Evolutionary conservation across 2,797 vertebrate species (phyloP).

Genomic region (Sciurus vulgaris): DNA sequence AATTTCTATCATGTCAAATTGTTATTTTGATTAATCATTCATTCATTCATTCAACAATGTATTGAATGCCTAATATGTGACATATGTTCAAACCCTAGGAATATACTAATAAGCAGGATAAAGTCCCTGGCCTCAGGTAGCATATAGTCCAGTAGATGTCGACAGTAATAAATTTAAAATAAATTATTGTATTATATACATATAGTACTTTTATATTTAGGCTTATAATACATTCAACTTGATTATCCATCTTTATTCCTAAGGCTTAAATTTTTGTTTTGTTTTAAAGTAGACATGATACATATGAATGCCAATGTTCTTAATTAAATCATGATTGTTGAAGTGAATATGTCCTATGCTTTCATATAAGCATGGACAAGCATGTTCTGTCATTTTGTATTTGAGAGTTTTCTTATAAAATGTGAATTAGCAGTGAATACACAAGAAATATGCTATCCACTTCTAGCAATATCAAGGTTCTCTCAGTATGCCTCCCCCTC

Average conservation of each 20-base stretch:
- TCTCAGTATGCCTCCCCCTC: background rate
- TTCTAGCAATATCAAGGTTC: background rate
- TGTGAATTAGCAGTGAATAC: background rate
- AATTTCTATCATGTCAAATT: background rate
- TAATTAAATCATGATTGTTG: constrained; percentile 29
- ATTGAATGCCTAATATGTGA: background rate
- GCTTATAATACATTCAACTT: background rate
- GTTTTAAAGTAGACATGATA: background rate
- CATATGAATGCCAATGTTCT: background rate
- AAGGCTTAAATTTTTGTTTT: constrained; percentile 30
- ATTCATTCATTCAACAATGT: background rate
- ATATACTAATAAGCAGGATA: background rate
- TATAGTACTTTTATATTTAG: background rate
- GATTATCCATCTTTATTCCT: background rate
- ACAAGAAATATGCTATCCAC: background rate
- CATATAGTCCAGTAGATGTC: background rate
- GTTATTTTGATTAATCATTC: background rate
- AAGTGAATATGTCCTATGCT: constrained; percentile 24
- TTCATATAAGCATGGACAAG: constrained; percentile 28
- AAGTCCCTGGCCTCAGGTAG: background rate
- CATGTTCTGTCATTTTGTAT: background rate
- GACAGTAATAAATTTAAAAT: background rate
- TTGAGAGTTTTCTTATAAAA: constrained; percentile 36
- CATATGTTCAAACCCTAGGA: background rate
- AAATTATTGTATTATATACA: background rate